Evolutionary conservation across 2,797 vertebrate species (phyloP).

Genomic region (Nothura maculosa): DNA sequence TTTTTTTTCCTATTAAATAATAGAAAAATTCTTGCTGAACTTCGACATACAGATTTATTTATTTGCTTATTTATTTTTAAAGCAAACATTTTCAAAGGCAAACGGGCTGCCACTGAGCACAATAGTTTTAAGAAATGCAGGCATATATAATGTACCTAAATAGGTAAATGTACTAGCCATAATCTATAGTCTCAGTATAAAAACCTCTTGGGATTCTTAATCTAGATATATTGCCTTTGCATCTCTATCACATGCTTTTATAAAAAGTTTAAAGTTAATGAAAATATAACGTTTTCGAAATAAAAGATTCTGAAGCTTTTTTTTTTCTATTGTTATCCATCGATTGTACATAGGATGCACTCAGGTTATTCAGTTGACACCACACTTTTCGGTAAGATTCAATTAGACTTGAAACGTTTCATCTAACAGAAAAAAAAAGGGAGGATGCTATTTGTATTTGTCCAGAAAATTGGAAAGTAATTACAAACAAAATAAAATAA

Average conservation of each 20-base stretch:
- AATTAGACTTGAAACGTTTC: not conserved
- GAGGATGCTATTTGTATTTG: not conserved
- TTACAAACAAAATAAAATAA: not conserved
- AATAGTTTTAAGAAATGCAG: not conserved
- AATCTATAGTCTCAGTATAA: not conserved
- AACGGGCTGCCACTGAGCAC: not conserved
- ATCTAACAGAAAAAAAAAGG: not conserved
- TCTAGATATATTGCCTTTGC: slow-evolving; percentile 51
- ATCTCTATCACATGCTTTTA: not conserved
- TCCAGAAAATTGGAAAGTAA: not conserved
- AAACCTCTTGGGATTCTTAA: slow-evolving; percentile 17
- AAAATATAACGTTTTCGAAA: not conserved
- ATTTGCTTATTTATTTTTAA: not conserved
- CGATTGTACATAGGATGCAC: fast-evolving
- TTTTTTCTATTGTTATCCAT: not conserved
- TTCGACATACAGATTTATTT: not conserved
- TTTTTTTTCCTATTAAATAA: not conserved
- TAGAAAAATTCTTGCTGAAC: not conserved
- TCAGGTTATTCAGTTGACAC: not conserved
- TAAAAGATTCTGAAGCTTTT: not conserved
- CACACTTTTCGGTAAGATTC: not conserved
- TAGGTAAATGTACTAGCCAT: not conserved
- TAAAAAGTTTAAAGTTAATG: not conserved
- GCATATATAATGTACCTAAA: not conserved
- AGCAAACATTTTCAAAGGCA: not conserved